Percentiles rank a stretch among this genome's conserved stretches.
Conservation (phyloP, 35 echinoderm and acorn worm species). For the Stichopus chloronotus region DNA sequence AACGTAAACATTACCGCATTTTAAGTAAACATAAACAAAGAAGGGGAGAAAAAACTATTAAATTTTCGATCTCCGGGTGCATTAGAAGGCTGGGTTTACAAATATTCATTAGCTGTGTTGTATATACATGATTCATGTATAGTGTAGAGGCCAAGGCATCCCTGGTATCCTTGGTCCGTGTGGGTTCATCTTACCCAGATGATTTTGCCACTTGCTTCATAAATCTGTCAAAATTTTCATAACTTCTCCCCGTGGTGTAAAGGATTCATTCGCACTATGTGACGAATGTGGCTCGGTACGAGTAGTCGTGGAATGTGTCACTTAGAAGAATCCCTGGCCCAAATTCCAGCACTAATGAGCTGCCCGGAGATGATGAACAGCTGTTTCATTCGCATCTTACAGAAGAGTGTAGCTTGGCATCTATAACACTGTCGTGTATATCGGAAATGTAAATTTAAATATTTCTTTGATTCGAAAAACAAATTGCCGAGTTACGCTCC, state of each 20-base stretch:
- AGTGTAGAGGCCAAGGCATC: no score
- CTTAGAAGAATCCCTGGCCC: background rate
- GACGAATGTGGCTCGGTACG: background rate
- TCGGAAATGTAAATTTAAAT: background rate
- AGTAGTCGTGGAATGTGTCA: constrained; percentile 18
- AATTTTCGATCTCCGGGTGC: no score
- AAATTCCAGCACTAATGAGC: constrained; percentile 1
- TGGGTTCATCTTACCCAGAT: constrained; percentile 4
- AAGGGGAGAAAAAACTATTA: no score
- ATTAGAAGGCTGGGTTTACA: no score
- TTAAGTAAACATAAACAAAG: no score
- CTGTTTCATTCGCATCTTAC: background rate
- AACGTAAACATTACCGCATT: no score
- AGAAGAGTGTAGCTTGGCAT: background rate
- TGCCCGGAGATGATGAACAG: background rate
- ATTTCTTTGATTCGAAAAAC: constrained; percentile 42
- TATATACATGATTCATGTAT: no score
- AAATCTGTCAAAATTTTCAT: constrained; percentile 12
- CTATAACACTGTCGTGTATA: background rate
- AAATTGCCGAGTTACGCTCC: constrained; percentile 13
- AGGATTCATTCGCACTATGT: constrained; percentile 30
- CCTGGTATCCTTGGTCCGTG: no score
- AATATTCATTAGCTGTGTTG: no score
- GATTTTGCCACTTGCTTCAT: constrained; percentile 7
- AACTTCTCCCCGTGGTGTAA: background rate